Conservation (phyloP, 2,888 invertebrate genomes). For the Tillus elongatus region DNA sequence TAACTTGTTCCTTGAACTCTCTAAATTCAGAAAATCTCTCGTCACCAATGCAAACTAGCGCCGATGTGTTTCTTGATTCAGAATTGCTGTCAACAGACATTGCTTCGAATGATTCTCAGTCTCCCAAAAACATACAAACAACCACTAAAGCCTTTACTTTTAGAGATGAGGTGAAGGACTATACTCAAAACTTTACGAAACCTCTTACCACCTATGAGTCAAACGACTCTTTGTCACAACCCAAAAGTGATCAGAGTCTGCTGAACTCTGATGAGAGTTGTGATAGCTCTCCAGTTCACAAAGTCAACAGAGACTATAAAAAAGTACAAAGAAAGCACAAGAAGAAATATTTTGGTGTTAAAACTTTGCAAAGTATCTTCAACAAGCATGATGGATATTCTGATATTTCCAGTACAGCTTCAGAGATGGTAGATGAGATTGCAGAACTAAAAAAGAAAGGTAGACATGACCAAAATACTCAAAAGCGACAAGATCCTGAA, state of each 20-base stretch:
- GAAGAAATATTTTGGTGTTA: slow-evolving; percentile 47
- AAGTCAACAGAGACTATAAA: slow-evolving; percentile 40
- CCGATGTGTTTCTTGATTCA: slow-evolving; percentile 42
- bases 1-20: slow-evolving; percentile 41
- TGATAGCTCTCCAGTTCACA: slow-evolving; percentile 50
- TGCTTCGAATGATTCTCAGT: slow-evolving; percentile 41
- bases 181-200: too few species aligned
- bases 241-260: slow-evolving; percentile 41
- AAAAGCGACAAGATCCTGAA: slow-evolving; percentile 12
- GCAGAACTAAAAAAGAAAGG: slow-evolving; percentile 13
- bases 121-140: slow-evolving; percentile 35
- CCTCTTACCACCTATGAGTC: slow-evolving; percentile 27
- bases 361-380: slow-evolving; percentile 41
- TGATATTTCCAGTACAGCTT: slow-evolving; percentile 41
- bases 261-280: slow-evolving; percentile 38
- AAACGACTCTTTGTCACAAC: slow-evolving; percentile 37
- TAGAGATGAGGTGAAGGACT: slow-evolving; percentile 15
- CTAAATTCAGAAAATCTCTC: slow-evolving; percentile 42
- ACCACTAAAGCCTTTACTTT: slow-evolving; percentile 21
- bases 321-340: slow-evolving; percentile 43
- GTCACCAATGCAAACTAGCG: slow-evolving; percentile 45
- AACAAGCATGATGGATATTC: slow-evolving; percentile 40
- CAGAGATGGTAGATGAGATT: slow-evolving; percentile 34
- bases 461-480: slow-evolving; percentile 12
- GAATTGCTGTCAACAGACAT: slow-evolving; percentile 40